Evolutionary conservation across 2,113 vertebrate species (phyloP).

Genomic region (Gasterosteus nipponicus): DNA sequence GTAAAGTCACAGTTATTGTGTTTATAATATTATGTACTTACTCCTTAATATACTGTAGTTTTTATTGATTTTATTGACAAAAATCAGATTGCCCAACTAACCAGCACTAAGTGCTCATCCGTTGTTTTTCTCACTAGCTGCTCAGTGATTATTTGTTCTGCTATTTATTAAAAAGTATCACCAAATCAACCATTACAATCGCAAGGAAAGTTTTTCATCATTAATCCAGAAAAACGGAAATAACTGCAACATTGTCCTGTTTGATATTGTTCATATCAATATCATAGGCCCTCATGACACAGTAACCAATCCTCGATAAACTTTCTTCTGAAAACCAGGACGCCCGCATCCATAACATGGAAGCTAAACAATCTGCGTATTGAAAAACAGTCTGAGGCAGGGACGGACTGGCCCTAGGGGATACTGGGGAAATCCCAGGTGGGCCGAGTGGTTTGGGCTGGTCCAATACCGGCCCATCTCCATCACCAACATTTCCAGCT

Average conservation of each 20-base stretch:
- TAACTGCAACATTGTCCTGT: neutral
- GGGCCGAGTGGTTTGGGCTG: too few species aligned
- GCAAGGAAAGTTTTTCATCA: neutral
- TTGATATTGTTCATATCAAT: neutral
- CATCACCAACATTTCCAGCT: too few species aligned
- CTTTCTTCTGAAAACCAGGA: conserved; percentile 43
- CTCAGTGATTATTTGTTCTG: neutral
- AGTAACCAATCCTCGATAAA: conserved; percentile 20
- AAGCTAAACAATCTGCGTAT: conserved; percentile 51
- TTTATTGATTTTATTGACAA: neutral
- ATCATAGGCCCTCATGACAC: conserved; percentile 12
- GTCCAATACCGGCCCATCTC: too few species aligned
- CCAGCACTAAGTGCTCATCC: neutral
- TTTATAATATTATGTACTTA: too few species aligned
- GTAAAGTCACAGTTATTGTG: too few species aligned
- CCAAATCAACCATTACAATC: neutral
- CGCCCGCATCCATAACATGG: conserved; percentile 37
- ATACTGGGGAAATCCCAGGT: too few species aligned
- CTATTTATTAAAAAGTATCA: neutral
- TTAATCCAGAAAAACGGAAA: neutral
- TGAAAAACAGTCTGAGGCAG: conserved; percentile 26
- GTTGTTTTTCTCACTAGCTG: neutral
- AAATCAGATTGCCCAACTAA: neutral
- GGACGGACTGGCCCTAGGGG: too few species aligned
- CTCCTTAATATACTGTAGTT: neutral